Conservation (phyloP, 2,888 invertebrate genomes). For the Pyralis farinalis region DNA sequence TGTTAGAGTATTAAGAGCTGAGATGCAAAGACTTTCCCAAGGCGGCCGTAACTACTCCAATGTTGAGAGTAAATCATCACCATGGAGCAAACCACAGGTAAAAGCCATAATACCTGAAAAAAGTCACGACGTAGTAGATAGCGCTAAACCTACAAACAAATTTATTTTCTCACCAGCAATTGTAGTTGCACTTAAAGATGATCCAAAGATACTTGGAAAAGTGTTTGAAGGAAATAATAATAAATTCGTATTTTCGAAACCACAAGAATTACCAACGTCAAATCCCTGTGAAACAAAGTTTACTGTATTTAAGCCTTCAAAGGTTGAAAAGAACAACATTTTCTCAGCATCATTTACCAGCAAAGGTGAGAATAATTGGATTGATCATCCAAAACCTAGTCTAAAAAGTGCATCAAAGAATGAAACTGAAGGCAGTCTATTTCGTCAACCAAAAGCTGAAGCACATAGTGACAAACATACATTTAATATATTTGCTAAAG, state of each 20-base stretch:
- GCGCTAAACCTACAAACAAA: not conserved
- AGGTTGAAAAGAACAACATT: not conserved
- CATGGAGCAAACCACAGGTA: constrained; percentile 34
- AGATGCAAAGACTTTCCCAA: constrained; percentile 48
- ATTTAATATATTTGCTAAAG: constrained; percentile 28
- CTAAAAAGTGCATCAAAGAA: too few species aligned
- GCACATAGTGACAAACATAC: constrained; percentile 11
- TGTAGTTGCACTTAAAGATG: constrained; percentile 48
- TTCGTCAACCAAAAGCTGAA: constrained; percentile 20
- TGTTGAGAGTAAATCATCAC: constrained; percentile 33
- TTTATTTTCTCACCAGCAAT: constrained; percentile 63
- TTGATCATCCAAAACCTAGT: too few species aligned
- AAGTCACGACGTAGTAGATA: not conserved
- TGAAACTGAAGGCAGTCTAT: constrained; percentile 24
- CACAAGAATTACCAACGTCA: constrained; percentile 38
- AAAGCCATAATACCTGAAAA: constrained; percentile 13
- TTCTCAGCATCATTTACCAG: not conserved
- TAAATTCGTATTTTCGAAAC: constrained; percentile 66
- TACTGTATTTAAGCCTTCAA: not conserved
- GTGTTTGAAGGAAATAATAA: constrained; percentile 37
- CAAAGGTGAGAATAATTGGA: too few species aligned
- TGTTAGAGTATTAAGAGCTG: constrained; percentile 47
- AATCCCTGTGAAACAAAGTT: constrained; percentile 22
- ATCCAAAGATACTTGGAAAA: constrained; percentile 54
- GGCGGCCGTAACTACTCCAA: constrained; percentile 35